Base-by-base conservation (phyloP, 2,888 invertebrate genomes). In the Lysandra coridon region DNA sequence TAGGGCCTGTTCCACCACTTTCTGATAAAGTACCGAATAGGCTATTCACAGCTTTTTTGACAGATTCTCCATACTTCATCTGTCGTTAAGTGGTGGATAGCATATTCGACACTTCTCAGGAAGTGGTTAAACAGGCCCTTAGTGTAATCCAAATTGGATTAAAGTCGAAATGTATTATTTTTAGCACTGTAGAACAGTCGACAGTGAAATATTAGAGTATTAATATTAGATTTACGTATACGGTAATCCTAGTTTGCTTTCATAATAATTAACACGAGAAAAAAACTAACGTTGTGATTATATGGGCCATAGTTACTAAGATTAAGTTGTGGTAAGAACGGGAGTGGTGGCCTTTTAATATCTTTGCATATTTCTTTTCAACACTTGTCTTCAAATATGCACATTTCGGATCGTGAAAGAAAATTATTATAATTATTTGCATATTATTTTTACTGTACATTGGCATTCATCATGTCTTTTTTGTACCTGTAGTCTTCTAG, bases 141-240 rank as follows among this genome's bases (percentile, higher is more conserved):
- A 37, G 37, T 37, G 37, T 37, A 37, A 23, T 23, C 64, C 64
- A 64, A 64, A 64, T 64, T 10, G 23, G 10, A 64, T n/a, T 60
- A n/a, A 60, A 60, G 30, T 64, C 10, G 10, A 30, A 30, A 64
- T 69, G 69, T 69, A 69, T 69, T 33, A 69, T 69, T 69, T 14
- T 69, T 69, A 33, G 4, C 69, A 33, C 14, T 69, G 69, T 37
- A 14, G 2, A 69, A 33, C 33, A 69, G 69, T 33, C 14, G 37
- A 33, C 69, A 69, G 69, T 69, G 33, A 69, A 69, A 37, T 64
- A 30, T 69, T 69, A 33, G 69, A 69, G 69, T 69, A 69, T 37
- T 14, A 64, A 69, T 69, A 69, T 37, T 17, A 69, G 33, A 69
- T 69, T 10, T 64, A 64, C 12, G 30, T 69, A 69, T 17, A 69